Evolutionary conservation across 2,113 vertebrate genomes (phyloP).

Genomic region (human (Homo sapiens)): GRCh38 chr7:71313001-71313500

Average conservation of each 20-base stretch:
- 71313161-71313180: neutral
- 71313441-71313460: neutral
- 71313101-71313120: too few relatives aligned
- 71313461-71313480: neutral
- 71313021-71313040: too few relatives aligned
- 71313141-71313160: neutral
- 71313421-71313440: constrained; percentile 1
- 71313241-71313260: neutral
- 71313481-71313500: neutral
- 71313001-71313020: too few relatives aligned
- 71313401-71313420: neutral
- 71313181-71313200: neutral
- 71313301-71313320: neutral
- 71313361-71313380: neutral
- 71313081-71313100: neutral
- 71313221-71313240: neutral
- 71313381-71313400: neutral
- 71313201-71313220: neutral
- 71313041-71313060: too few relatives aligned
- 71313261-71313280: neutral
- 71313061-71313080: too few relatives aligned
- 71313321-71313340: neutral
- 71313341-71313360: neutral
- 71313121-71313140: neutral
- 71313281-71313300: neutral